A percentile compares a stretch with the other conserved stretches of the same genome.
Conservation (phyloP, 2,888 invertebrate genomes). For the Listrodromus nycthemerus region DNA sequence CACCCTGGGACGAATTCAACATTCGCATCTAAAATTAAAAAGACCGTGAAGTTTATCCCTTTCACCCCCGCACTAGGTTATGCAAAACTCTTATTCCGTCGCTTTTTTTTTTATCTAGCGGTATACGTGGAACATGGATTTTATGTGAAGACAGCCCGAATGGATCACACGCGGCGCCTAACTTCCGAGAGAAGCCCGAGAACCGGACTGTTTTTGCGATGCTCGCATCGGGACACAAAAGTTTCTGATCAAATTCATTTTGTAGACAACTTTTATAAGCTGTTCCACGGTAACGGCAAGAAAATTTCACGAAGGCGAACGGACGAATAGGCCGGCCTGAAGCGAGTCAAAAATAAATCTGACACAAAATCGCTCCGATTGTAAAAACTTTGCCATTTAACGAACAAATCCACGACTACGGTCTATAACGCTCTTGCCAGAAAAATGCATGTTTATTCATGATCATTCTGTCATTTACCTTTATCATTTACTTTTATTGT, state of each 20-base stretch:
- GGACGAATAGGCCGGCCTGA: background rate
- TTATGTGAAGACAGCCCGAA: background rate
- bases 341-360: slow-evolving; percentile 29
- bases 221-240: background rate
- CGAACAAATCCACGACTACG: background rate
- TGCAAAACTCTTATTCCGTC: slow-evolving; percentile 4
- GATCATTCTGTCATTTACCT: background rate
- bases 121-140: background rate
- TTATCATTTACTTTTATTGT: background rate
- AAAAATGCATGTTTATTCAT: background rate
- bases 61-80: background rate
- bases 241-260: slow-evolving; percentile 28
- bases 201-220: background rate
- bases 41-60: background rate
- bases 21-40: background rate
- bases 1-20: background rate
- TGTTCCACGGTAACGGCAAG: background rate
- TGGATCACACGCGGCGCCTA: background rate
- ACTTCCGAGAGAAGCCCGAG: background rate
- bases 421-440: background rate
- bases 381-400: slow-evolving; percentile 32
- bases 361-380: slow-evolving; percentile 1
- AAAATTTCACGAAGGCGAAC: background rate
- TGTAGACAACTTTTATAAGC: slow-evolving; percentile 14
- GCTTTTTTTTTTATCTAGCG: background rate